These are phyloP conservation scores for Edolisoma coerulescens DNA, from an alignment of 2,113 vertebrate species.

Conservation along the genomic window DNA sequence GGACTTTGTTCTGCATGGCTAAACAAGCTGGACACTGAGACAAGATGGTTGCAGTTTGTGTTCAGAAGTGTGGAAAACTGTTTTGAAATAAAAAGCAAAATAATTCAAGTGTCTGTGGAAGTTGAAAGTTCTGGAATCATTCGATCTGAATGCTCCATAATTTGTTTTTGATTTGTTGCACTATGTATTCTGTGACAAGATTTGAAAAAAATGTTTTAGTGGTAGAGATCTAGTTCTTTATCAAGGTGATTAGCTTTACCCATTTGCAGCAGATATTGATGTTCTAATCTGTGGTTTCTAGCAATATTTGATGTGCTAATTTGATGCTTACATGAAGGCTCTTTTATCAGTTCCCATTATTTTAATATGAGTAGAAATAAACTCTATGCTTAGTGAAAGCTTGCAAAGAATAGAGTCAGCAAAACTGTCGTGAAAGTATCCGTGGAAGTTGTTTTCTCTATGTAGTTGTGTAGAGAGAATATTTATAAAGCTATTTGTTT, in stretches of 20 bases:
- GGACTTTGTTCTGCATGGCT: not conserved
- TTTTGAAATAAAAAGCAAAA: not conserved
- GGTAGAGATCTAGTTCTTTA: not conserved
- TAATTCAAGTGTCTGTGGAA: not conserved
- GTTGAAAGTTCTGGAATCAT: not conserved
- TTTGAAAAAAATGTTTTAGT: not conserved
- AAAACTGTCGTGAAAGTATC: not conserved
- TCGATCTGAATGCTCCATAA: not conserved
- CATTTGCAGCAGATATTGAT: not conserved
- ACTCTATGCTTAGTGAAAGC: not conserved
- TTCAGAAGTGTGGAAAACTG: not conserved
- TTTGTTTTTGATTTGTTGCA: not conserved
- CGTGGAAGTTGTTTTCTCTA: not conserved
- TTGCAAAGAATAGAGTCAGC: not conserved
- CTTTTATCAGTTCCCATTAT: not conserved
- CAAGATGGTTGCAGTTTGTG: not conserved
- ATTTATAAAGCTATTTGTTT: not conserved
- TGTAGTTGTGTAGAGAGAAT: not conserved
- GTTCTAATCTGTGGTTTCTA: not conserved
- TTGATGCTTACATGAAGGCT: not conserved
- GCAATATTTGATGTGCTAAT: not conserved
- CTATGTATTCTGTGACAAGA: not conserved
- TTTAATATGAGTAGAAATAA: not conserved
- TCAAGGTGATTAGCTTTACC: not conserved
- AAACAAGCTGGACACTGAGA: not conserved